Base-by-base conservation (phyloP, 2,888 invertebrate species). In the Oscheius sp. region DNA sequence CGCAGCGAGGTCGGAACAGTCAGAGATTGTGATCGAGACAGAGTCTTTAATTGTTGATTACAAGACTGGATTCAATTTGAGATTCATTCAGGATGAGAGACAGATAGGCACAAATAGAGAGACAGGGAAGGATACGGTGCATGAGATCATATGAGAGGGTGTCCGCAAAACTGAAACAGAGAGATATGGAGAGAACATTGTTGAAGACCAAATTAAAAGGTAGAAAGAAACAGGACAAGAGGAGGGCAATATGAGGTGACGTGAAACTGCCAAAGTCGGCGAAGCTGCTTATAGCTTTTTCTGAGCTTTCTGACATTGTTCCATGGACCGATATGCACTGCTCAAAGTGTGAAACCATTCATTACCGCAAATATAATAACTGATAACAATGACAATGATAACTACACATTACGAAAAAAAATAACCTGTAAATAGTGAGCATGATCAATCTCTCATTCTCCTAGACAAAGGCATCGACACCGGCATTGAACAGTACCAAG, bases 1-100 rank as follows among this genome's bases (percentile, higher is more conserved):
- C 33, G 84, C 86, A 62, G 80, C 83, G 21, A 74, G 84, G 9
- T 88, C 87, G 3, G 85, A 86, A n/a, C 87, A 88, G 74, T 85
- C 83, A 32, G 87, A 87, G 66, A 71, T 87, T 7, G 32, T 87
- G 50, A 77, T 87, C 33, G 76, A 88, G 68, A 77, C 80, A n/a
- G 83, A 86, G 37, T 76, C 84, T 1, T 73, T 76, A 42, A 65
- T 76, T n/a, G 65, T 82, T n/a, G 79, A 81, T 59, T 82, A 82
- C 51, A 80, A 83, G 70, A 81, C 85, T 66, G 57, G 82, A 57
- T 76, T 87, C 81, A 71, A 84, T 68, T 51, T 85, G 21, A 70
- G 85, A 51, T 85, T 83, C 70, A 86, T 85, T 58, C 72, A 74
- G 75, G 80, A 76, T 80, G 29, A 51, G 63, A 21, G 21, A 21